Conservation (phyloP, 2,113 vertebrate species). For the Elgaria multicarinata region DNA sequence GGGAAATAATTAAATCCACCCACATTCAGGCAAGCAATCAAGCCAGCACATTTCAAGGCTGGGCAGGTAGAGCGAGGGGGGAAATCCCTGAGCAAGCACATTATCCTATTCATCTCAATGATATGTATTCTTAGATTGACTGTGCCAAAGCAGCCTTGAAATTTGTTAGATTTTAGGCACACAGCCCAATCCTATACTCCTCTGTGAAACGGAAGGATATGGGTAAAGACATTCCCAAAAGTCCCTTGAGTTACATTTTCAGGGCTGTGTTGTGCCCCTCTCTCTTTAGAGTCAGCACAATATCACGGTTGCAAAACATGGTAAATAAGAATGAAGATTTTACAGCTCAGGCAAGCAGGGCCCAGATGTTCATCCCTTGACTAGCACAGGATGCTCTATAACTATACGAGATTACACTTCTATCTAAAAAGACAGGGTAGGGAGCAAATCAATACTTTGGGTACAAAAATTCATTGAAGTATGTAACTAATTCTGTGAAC, state of each 20-base stretch:
- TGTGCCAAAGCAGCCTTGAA: background rate
- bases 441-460: background rate
- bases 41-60: conserved; percentile 5
- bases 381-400: background rate
- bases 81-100: conserved; percentile 4
- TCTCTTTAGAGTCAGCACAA: background rate
- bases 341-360: background rate
- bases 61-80: background rate
- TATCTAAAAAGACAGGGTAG: background rate
- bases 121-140: background rate
- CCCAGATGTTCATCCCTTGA: background rate
- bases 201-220: background rate
- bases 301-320: background rate
- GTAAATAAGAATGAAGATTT: background rate
- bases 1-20: conserved; percentile 31
- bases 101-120: background rate
- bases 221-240: background rate
- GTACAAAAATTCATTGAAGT: no score
- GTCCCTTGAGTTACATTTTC: background rate
- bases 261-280: background rate
- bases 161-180: background rate
- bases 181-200: background rate
- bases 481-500: background rate
- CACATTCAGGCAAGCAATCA: conserved; percentile 3
- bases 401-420: background rate